Evolutionary conservation across 2,888 invertebrate species (phyloP), one percentile per base, ranked within the genome.

Genomic region (Lasioglossum zephyrum): DNA sequence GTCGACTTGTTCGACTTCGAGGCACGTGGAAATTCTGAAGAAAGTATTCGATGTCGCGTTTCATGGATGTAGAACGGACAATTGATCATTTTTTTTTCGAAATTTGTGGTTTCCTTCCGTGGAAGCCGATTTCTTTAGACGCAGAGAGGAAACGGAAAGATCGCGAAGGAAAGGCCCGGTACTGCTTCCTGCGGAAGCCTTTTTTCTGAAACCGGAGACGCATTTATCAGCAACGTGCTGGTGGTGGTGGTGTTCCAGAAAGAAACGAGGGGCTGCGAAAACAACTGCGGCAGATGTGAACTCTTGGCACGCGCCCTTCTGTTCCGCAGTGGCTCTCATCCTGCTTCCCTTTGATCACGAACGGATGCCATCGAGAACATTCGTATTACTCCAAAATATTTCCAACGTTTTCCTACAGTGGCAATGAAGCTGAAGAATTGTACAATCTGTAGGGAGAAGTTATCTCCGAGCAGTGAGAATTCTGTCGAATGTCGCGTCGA

Each of bases 251-350:
- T 87, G 91, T 91, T 91, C 90, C 81, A 89, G 92, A 92, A 92
- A 91, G 90, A 90, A 74, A 91, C 87, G 90, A 88, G 93, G 93
- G 93, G 94, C 91, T 94, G 93, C 87, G 88, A 91, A 92, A 92
- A 91, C 92, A 92, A 94, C 92, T 92, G 92, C 93, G 89, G 93
- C 94, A 94, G 94, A 94, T 94, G 94, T 89, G 90, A 91, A 91
- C 92, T 93, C 92, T 92, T 92, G 94, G 94, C 94, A 94, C 94
- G 94, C 94, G 94, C 94, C 94, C 93, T 92, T 93, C 91, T 93
- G 88, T 85, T 88, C 77, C 31, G 36, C 92, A 94, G 92, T 82
- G 93, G 88, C 90, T 82, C 93, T 94, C 94, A 93, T 91, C 69
- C 41, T 69, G 26, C 11, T 73, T 66, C 22, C 0, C 47, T 36